phyloP scores from a whole-genome alignment of 2,888 invertebrate species.

The Cactoblastis cactorum region DNA sequence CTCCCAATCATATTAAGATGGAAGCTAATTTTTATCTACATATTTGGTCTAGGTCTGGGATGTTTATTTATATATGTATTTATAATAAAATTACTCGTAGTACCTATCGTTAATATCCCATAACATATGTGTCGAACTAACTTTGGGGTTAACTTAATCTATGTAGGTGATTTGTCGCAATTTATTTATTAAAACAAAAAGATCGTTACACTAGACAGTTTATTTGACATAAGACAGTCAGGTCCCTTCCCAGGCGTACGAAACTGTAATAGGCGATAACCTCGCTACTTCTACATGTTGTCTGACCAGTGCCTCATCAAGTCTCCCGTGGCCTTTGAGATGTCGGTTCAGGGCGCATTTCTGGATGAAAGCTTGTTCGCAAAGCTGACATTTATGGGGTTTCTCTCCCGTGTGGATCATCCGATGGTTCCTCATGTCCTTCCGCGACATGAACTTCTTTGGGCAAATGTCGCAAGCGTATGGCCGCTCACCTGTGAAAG shows the following conservation, averaged over 20 bases:
- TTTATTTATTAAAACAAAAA: background rate
- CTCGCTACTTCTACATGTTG: background rate
- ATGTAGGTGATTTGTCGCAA: too few relatives aligned
- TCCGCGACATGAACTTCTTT: constrained; percentile 94
- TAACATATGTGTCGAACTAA: too few relatives aligned
- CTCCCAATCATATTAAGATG: too few relatives aligned
- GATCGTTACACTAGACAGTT: too few relatives aligned
- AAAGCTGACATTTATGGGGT: constrained; percentile 93
- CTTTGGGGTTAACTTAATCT: too few relatives aligned
- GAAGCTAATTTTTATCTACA: too few relatives aligned
- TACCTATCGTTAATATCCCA: too few relatives aligned
- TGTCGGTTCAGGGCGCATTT: constrained; percentile 95
- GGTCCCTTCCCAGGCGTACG: background rate
- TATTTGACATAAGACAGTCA: too few relatives aligned
- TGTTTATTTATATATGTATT: too few relatives aligned
- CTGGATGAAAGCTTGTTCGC: constrained; percentile 94
- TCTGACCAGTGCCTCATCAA: background rate
- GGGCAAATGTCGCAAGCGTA: constrained; percentile 92
- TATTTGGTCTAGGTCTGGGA: too few relatives aligned
- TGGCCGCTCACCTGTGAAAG: constrained; percentile 81
- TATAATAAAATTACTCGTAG: too few relatives aligned
- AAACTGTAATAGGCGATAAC: background rate
- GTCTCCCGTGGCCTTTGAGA: constrained; percentile 81
- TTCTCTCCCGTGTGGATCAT: constrained; percentile 95
- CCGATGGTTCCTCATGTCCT: constrained; percentile 94